Conservation (phyloP, 1,140 invertebrate genomes). For the Babylonia areolata region DNA sequence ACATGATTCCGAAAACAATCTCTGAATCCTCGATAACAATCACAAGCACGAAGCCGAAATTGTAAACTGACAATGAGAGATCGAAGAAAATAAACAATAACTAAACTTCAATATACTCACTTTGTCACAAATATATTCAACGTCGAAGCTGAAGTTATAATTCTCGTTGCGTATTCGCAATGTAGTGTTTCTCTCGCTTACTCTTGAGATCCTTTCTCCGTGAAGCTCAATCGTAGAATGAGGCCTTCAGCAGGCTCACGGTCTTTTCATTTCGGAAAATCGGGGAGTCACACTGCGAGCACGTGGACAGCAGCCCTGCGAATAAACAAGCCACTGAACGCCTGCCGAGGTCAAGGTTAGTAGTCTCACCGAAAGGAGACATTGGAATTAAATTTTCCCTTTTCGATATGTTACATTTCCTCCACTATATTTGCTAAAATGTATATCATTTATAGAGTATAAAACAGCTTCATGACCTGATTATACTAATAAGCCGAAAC, state of each 20-base stretch:
- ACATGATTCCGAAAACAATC: background rate
- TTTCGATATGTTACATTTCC: background rate
- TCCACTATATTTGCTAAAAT: too few relatives aligned
- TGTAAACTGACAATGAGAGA: background rate
- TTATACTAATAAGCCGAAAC: background rate
- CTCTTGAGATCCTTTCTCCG: background rate
- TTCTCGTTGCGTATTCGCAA: background rate
- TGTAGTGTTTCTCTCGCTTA: background rate
- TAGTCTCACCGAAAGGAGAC: background rate
- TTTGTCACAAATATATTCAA: background rate
- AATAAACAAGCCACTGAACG: constrained; percentile 24
- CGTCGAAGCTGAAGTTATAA: background rate
- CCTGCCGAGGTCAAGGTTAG: constrained; percentile 27
- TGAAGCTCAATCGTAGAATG: background rate
- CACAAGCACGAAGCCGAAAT: background rate
- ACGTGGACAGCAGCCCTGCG: constrained; percentile 46
- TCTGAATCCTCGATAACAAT: background rate
- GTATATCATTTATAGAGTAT: background rate
- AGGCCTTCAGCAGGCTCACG: too few relatives aligned
- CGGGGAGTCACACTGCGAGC: constrained; percentile 46
- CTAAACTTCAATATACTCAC: background rate
- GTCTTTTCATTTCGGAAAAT: constrained; percentile 30
- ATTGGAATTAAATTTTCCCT: background rate
- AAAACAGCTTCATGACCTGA: background rate
- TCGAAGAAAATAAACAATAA: background rate